Base-by-base conservation (phyloP, 2,888 invertebrate species). In the Agonopterix heracliana region DNA sequence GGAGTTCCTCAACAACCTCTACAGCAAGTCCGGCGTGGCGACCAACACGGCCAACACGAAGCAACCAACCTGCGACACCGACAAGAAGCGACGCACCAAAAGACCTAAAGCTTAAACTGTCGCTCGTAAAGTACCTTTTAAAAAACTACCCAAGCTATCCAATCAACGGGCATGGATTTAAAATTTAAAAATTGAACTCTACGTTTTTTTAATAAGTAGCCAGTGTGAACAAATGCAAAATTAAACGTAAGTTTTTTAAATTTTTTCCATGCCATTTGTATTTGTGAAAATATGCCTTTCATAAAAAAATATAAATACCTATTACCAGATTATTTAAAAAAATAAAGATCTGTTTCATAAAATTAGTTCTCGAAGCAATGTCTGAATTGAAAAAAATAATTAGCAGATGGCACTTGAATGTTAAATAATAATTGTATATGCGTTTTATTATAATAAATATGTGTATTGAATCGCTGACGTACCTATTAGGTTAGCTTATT, bases 1-100 rank as follows among this genome's bases (percentile, higher is more conserved):
- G 73, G 94, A 95, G 78, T 93, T 95, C 75, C 90, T 96, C 63
- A 95, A 94, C 82, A 94, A 93, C 66, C 81, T 95, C 56, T 95
- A 94, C 82, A 93, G 90, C 68, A 93, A 94, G 70, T 90, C 91
- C 41, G 85, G 85, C 2, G 80, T 74, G 52, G 55, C 87, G 50
- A 55, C 68, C 62, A 60, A 63, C 75, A 54, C 74, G 45, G 51
- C 76, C 35, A 60, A 58, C 54, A 46, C 64, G 34, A 67, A 60
- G 11, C 63, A 57, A 10, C 54, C 64, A 17, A 44, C 66, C 35
- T 36, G 55, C 7, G 72, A 17, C 44, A 17, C 14, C 49, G 76
- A 84, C 57, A 81, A 79, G 60, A 83, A 78, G 49, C 79, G 82
- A 44, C 86, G 87, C 63, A 74, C 71, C 61, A 86, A 84, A 65